These are phyloP conservation scores for Ispidina picta DNA, from an alignment of 2,797 vertebrate genomes.

Conservation along the genomic window DNA sequence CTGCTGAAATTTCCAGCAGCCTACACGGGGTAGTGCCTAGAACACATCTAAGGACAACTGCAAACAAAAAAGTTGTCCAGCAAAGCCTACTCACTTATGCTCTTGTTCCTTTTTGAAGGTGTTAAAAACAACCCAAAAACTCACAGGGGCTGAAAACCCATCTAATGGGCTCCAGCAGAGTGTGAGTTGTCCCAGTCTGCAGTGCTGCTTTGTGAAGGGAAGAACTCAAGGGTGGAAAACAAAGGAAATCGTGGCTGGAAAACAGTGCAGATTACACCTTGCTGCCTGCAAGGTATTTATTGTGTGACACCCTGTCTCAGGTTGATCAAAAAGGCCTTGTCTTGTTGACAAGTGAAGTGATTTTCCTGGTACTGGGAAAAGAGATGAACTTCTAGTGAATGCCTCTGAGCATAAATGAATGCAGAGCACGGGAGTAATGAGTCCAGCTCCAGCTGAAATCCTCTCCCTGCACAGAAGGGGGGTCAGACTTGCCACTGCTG, in stretches of 20 bases:
- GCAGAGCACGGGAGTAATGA: not conserved
- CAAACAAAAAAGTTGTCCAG: not conserved
- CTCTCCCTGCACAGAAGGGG: fast-evolving
- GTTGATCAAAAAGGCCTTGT: slow-evolving; percentile 7
- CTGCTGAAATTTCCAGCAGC: not conserved
- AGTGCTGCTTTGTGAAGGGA: not conserved
- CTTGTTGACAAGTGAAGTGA: not conserved
- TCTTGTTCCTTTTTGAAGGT: not conserved
- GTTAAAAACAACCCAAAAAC: not conserved
- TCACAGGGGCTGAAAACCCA: not conserved
- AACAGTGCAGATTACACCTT: not conserved
- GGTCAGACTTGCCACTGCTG: fast-evolving
- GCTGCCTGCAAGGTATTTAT: not conserved
- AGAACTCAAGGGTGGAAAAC: not conserved
- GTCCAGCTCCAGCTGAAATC: not conserved
- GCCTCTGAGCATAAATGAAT: not conserved
- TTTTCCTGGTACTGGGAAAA: not conserved
- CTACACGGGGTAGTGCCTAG: not conserved
- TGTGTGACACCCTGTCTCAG: not conserved
- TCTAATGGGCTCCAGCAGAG: not conserved
- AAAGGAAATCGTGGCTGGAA: not conserved
- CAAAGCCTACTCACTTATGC: not conserved
- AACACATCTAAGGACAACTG: not conserved
- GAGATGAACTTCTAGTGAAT: not conserved
- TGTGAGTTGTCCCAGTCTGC: not conserved